phyloP scores from a whole-genome alignment of 30 jellyfish, hydroid and myxozoan species.

The Aurelia sp. region DNA sequence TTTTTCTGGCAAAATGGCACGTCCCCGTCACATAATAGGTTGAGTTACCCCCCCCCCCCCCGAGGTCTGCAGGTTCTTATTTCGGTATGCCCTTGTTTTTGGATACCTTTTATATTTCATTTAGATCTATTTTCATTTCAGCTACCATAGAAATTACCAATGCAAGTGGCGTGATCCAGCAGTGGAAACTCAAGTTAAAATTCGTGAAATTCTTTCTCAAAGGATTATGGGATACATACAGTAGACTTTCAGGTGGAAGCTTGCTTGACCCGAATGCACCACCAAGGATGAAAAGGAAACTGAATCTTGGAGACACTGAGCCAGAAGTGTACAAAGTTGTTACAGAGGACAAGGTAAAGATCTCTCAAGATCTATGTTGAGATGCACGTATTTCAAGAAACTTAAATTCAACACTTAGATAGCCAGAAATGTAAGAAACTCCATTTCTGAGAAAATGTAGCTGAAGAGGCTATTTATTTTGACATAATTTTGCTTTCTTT shows the following conservation, averaged over 20 bases:
- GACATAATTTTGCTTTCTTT: too few relatives aligned
- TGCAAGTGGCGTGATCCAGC: slow-evolving; percentile 4
- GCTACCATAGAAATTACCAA: slow-evolving; percentile 36
- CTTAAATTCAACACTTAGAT: too few relatives aligned
- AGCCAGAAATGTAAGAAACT: too few relatives aligned
- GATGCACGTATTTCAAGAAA: too few relatives aligned
- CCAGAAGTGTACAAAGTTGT: slow-evolving; percentile 48
- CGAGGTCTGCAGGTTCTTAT: too few relatives aligned
- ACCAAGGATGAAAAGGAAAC: slow-evolving; percentile 44
- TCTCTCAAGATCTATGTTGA: not conserved
- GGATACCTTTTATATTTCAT: not conserved
- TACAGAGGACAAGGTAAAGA: slow-evolving; percentile 73
- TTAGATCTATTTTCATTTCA: not conserved
- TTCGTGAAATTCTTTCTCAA: slow-evolving; percentile 41
- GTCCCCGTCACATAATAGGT: too few relatives aligned
- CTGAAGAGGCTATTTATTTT: too few relatives aligned
- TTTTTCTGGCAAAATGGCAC: too few relatives aligned
- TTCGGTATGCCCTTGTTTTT: too few relatives aligned
- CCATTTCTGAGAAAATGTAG: too few relatives aligned
- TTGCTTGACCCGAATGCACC: slow-evolving; percentile 65
- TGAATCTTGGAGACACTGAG: slow-evolving; percentile 31
- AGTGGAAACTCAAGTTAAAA: slow-evolving; percentile 24
- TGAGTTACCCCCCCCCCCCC: too few relatives aligned
- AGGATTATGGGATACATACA: slow-evolving; percentile 62
- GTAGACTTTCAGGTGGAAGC: slow-evolving; percentile 31